Conservation (phyloP, 1,140 invertebrate genomes). For the Zaprionus tsacasi region DNA sequence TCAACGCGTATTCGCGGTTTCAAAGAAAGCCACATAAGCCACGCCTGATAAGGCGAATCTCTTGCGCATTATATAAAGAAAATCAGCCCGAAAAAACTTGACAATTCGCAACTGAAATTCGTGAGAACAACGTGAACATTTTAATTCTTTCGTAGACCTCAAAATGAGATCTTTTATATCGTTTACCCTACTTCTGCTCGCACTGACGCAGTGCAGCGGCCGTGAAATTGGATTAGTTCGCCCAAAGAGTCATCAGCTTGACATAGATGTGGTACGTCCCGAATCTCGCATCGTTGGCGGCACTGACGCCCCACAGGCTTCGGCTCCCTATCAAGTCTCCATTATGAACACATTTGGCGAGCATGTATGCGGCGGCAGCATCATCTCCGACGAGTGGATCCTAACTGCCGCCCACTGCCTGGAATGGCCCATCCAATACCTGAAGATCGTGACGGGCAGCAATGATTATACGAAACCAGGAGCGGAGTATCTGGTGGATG, state of each 20-base stretch:
- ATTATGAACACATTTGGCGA: conserved; percentile 74
- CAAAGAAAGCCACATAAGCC: conserved; percentile 52
- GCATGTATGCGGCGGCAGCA: conserved; percentile 84
- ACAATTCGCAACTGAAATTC: conserved; percentile 52
- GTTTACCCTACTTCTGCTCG: conserved; percentile 31
- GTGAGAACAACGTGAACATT: conserved; percentile 25
- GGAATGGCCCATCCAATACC: conserved; percentile 74
- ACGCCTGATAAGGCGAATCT: conserved; percentile 51
- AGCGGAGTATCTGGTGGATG: conserved; percentile 61
- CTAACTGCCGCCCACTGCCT: conserved; percentile 85
- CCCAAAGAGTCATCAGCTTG: conserved; percentile 38
- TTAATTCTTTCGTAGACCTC: neutral
- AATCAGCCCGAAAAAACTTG: conserved; percentile 3
- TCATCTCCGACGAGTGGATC: conserved; percentile 77
- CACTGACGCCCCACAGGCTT: conserved; percentile 71
- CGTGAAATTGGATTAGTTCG: conserved; percentile 25
- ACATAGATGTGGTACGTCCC: conserved; percentile 30
- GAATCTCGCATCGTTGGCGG: conserved; percentile 84
- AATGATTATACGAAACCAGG: conserved; percentile 66
- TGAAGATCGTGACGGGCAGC: conserved; percentile 72
- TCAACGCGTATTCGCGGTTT: conserved; percentile 28
- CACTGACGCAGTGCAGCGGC: conserved; percentile 28
- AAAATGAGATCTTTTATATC: conserved; percentile 56
- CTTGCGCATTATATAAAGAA: conserved; percentile 59
- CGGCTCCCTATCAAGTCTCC: conserved; percentile 84